These are phyloP conservation scores for Centropus bengalensis DNA, from an alignment of 2,113 vertebrate species.

Conservation along the genomic window DNA sequence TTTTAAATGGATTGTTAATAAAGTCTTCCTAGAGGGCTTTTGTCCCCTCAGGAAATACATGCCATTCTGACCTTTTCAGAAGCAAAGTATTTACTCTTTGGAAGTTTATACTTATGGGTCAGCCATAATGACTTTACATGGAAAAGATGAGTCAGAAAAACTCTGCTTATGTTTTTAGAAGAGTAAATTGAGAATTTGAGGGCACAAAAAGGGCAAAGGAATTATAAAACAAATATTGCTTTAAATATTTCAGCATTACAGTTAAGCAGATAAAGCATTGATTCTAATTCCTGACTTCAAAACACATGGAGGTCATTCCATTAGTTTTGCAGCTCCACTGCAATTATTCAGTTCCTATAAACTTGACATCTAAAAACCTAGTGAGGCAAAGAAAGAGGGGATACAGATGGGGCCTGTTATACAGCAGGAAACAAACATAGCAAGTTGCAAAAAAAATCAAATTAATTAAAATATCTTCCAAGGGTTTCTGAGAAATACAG, in stretches of 20 bases:
- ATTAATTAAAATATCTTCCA: neutral
- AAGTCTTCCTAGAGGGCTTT: neutral
- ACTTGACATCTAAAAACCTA: neutral
- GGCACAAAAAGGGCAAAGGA: neutral
- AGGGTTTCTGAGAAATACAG: neutral
- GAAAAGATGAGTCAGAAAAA: slow-evolving; percentile 23
- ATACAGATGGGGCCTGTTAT: neutral
- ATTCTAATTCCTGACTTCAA: neutral
- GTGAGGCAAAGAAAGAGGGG: neutral
- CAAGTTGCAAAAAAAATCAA: neutral
- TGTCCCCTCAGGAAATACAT: neutral
- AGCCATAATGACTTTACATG: neutral
- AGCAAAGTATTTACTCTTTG: slow-evolving; percentile 9
- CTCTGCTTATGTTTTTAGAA: neutral
- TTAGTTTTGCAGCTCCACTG: neutral
- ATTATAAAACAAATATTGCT: neutral
- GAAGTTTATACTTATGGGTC: slow-evolving; percentile 27
- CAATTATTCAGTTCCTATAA: neutral
- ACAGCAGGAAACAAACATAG: neutral
- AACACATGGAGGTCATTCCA: neutral
- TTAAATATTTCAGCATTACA: neutral
- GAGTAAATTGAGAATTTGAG: slow-evolving; percentile 8
- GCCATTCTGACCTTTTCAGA: neutral
- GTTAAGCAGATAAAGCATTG: neutral
- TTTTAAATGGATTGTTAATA: neutral